Conservation (phyloP, 2,113 vertebrate genomes). For the Orcinus orca region DNA sequence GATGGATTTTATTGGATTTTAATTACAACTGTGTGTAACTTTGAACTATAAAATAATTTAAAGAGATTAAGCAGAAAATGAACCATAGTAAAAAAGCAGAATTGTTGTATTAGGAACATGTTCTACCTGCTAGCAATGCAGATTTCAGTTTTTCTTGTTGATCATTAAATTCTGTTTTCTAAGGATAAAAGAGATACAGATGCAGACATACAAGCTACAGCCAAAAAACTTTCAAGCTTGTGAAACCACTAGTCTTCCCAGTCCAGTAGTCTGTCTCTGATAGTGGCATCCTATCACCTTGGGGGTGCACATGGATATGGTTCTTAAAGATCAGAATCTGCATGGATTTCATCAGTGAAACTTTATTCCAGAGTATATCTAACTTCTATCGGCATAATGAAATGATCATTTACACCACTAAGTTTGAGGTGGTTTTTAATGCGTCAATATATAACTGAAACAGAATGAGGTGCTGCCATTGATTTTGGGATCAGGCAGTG, state of each 20-base stretch:
- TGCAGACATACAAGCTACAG: background rate
- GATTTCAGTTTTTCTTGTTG: constrained; percentile 10
- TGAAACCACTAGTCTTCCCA: background rate
- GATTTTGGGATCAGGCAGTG: background rate
- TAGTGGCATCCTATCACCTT: background rate
- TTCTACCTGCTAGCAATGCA: constrained; percentile 12
- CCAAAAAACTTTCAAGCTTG: background rate
- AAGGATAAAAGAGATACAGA: background rate
- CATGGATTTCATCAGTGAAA: background rate
- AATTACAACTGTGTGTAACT: constrained; percentile 34
- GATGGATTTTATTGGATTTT: constrained; percentile 57
- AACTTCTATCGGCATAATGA: background rate
- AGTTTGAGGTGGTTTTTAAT: background rate
- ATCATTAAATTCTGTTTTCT: constrained; percentile 15
- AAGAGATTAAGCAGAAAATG: constrained; percentile 42
- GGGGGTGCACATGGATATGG: background rate
- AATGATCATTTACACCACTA: background rate
- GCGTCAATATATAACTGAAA: background rate
- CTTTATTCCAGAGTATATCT: background rate
- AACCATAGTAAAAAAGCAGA: background rate
- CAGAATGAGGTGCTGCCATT: background rate
- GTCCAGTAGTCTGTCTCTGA: background rate
- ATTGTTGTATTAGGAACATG: background rate
- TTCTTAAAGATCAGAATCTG: background rate
- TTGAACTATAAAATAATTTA: constrained; percentile 53